phyloP scores from a whole-genome alignment of 2,113 vertebrate genomes.

The Eretmodus cyanostictus region DNA sequence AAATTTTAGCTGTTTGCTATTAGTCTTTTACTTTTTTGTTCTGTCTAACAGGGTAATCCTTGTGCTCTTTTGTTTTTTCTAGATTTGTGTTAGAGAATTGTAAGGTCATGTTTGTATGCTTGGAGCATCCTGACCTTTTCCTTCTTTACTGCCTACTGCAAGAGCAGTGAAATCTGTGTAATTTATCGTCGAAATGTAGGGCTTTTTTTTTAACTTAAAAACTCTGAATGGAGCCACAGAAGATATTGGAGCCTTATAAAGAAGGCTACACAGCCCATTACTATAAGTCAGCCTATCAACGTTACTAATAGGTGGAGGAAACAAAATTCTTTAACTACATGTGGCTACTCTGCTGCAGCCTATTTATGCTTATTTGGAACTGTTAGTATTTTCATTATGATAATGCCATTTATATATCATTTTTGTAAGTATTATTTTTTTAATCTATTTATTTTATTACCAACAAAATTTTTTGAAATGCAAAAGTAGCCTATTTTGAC shows the following conservation, averaged over 20 bases:
- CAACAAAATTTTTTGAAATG: rapidly evolving
- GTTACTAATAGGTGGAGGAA: neutral
- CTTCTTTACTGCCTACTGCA: neutral
- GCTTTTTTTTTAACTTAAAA: neutral
- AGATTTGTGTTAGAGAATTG: neutral
- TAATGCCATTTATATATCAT: neutral
- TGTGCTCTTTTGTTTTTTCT: neutral
- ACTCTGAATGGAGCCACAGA: neutral
- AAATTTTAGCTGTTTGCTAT: neutral
- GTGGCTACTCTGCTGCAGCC: rapidly evolving
- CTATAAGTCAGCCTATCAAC: neutral
- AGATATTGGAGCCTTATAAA: neutral
- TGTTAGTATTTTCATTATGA: neutral
- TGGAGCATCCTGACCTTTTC: neutral
- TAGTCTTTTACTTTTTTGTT: neutral
- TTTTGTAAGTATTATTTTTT: neutral
- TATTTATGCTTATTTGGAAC: neutral
- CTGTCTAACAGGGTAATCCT: neutral
- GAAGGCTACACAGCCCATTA: neutral
- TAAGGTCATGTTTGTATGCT: neutral
- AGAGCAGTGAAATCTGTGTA: neutral
- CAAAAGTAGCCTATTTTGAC: neutral
- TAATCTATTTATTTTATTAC: neutral
- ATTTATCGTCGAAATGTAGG: rapidly evolving
- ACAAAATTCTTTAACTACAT: rapidly evolving